Evolutionary conservation across 2,797 vertebrate genomes (phyloP), one percentile per base, ranked within the genome.

Genomic region (Carduelis carduelis): DNA sequence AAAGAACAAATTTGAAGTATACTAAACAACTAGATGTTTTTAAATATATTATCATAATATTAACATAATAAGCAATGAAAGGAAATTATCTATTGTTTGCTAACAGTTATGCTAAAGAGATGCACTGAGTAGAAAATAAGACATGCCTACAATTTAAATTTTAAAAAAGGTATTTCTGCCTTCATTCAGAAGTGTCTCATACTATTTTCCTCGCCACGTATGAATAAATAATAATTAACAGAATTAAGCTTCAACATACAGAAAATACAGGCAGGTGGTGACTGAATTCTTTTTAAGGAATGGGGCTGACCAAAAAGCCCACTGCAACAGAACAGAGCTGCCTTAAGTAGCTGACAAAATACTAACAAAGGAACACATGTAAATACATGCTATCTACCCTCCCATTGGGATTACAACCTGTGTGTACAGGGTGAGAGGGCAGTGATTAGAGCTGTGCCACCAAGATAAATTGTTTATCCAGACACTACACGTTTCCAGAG

Each of bases 331-430:
- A 97, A 97, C 94, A 97, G 96, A 95, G 95, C 95, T 96, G 96
- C 95, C 95, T 96, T 97, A 98, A 98, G 96, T 96, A 97, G 97
- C 97, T 98, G 97, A 98, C 97, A 98, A 98, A 98, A 98, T 97
- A 98, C 98, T 98, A 98, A 98, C 98, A 98, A 98, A 98, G 98
- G 97, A 98, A 98, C 98, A 99, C 98, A 98, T 99, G 99, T 98
- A 98, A 99, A 98, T 98, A 98, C 98, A 98, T 97, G 97, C 98
- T 98, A 98, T 97, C 96, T 97, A 98, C 98, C 98, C 97, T 98
- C 98, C 98, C 98, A 92, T 92, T 95, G 98, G 98, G 98, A 98
- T 97, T 98, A 97, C 98, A 98, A 98, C 98, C 98, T 98, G 98
- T 98, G 98, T 98, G 98, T 98, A 97, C 97, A 97, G 97, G 98